Evolutionary conservation across 2,113 vertebrate species (phyloP), one percentile per base, ranked within the genome.

Genomic region (Blennius ocellaris): DNA sequence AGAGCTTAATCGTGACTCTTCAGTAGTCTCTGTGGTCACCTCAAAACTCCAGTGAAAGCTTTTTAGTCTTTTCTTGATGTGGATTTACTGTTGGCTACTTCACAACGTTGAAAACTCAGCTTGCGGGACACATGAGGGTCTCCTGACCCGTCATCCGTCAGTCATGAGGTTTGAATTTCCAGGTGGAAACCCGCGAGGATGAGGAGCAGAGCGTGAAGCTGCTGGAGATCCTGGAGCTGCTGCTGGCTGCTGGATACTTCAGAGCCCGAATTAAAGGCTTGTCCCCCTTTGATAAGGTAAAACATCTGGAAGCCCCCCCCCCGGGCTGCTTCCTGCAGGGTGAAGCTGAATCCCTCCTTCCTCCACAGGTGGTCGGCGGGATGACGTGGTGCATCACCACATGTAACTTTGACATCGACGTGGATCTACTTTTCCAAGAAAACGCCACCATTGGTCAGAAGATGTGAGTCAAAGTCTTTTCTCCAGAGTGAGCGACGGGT

Each of bases 311-410:
- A 30, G 21, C 21, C 21, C 21, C 21, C 21, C 21, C 21, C 4
- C 21, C 4, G 21, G 21, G 21, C 21, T 30, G 21, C 21, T 30
- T 30, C 21, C 21, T 30, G 21, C 21, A 30, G 21, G 21, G 21
- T 30, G 4, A 30, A 30, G 2, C 21, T 30, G 21, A 30, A 30
- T 4, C 21, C 21, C 21, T 4, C 21, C 21, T 4, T 63, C 15
- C 38, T 57, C 30, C 1, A 0, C 87, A 99, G 98, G 98, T 99
- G 77, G 98, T 99, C 0, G 98, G 98, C 1, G 98, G 97, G 50
- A 98, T 99, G 98, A 98, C 97, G 0, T 99, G 98, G 98, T 99
- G 98, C 77, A 97, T 99, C 87, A 98, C 97, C 59, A 99, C 98
- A 0, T 99, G 98, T 90, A 99, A 87, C 92, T 97, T 99, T 76